Percentiles rank a stretch among this genome's conserved stretches.
Evolutionary conservation across 2,797 vertebrate genomes (phyloP).

Genomic region (Chiroxiphia lanceolata): DNA sequence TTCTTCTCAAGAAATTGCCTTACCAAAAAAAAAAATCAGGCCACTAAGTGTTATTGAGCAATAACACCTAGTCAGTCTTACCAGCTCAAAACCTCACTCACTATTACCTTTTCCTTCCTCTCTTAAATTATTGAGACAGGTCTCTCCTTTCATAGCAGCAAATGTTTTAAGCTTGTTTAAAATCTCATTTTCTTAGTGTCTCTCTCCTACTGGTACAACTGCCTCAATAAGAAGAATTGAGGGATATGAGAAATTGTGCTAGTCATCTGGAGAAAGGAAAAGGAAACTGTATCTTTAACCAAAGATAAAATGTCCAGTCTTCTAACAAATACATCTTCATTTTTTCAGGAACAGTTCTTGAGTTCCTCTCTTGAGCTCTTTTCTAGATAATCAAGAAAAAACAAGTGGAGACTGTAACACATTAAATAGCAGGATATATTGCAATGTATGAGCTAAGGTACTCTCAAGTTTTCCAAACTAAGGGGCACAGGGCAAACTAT

Average conservation of each 20-base stretch:
- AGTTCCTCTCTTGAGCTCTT: neutral
- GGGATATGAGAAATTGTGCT: neutral
- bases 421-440: neutral
- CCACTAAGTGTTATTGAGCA: neutral
- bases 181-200: neutral
- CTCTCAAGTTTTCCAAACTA: neutral
- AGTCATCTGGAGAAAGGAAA: neutral
- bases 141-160: neutral
- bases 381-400: neutral
- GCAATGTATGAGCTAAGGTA: neutral
- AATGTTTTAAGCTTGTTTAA: neutral
- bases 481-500: neutral
- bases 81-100: neutral
- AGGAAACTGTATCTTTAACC: neutral
- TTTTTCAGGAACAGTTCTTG: neutral
- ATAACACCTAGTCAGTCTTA: neutral
- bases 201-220: neutral
- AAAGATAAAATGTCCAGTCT: neutral
- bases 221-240: neutral
- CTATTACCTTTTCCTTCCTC: constrained; percentile 17
- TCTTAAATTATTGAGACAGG: constrained; percentile 5
- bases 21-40: neutral
- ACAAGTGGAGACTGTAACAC: neutral
- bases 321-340: neutral
- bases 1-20: neutral